Evolutionary conservation across 2,888 invertebrate species (phyloP).

Genomic region (Matsumyia berberina): DNA sequence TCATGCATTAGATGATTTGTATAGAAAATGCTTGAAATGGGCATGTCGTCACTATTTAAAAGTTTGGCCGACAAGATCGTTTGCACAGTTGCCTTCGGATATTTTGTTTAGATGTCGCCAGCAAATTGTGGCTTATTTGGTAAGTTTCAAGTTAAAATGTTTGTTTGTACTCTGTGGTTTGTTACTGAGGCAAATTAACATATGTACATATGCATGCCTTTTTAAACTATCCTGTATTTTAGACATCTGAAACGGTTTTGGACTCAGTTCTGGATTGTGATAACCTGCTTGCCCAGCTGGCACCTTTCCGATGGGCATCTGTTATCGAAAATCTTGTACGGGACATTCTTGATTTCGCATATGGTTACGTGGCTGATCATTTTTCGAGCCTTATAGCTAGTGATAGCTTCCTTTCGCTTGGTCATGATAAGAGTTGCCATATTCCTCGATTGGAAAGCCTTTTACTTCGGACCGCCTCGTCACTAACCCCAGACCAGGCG

Average conservation of each 20-base stretch:
- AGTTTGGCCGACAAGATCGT: slow-evolving; percentile 96
- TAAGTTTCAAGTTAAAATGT: slow-evolving; percentile 79
- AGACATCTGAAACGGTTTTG: slow-evolving; percentile 92
- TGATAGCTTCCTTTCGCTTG: slow-evolving; percentile 88
- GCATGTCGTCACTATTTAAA: slow-evolving; percentile 93
- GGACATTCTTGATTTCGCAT: slow-evolving; percentile 91
- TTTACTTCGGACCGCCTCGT: slow-evolving; percentile 90
- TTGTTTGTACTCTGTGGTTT: too few relatives aligned
- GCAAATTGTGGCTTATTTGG: slow-evolving; percentile 92
- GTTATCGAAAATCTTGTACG: slow-evolving; percentile 88
- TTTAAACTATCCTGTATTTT: slow-evolving; percentile 41
- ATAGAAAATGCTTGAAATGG: slow-evolving; percentile 94
- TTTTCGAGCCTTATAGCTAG: slow-evolving; percentile 90
- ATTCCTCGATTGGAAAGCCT: slow-evolving; percentile 91
- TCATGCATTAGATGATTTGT: slow-evolving; percentile 94
- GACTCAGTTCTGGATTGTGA: slow-evolving; percentile 94
- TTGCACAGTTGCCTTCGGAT: slow-evolving; percentile 93
- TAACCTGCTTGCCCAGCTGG: slow-evolving; percentile 90
- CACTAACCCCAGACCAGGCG: slow-evolving; percentile 92
- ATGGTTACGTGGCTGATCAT: slow-evolving; percentile 91
- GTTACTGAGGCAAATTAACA: too few relatives aligned
- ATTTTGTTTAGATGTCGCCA: slow-evolving; percentile 93
- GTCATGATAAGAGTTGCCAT: slow-evolving; percentile 90
- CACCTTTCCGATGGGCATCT: slow-evolving; percentile 93
- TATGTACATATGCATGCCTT: too few relatives aligned